phyloP scores from a whole-genome alignment of 2,888 invertebrate genomes.

The Coelogynopora nodosa region DNA sequence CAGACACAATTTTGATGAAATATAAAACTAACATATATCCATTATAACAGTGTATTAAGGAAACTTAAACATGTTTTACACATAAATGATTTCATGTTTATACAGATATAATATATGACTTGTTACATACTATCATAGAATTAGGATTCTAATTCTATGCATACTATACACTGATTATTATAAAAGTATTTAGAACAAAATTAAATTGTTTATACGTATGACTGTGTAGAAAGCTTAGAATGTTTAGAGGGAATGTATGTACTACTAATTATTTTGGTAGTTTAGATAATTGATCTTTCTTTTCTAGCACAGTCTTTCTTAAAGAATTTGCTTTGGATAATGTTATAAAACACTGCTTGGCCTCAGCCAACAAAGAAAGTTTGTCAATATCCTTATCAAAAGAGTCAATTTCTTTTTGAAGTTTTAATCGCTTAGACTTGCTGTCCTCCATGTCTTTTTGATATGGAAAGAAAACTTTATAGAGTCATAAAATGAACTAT shows the following conservation, averaged over 20 bases:
- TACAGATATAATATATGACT: background rate
- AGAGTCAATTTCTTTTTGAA: slow-evolving; percentile 14
- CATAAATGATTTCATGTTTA: slow-evolving; percentile 14
- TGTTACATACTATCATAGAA: no score
- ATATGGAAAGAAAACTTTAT: no score
- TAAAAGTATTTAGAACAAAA: slow-evolving; percentile 16
- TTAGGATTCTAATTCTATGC: no score
- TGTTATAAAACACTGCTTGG: slow-evolving; percentile 16
- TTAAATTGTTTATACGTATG: slow-evolving; percentile 13
- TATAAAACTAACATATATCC: slow-evolving; percentile 12
- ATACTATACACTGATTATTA: slow-evolving; percentile 23
- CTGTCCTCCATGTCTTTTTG: background rate
- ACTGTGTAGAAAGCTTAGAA: slow-evolving; percentile 21
- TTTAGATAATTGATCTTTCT: slow-evolving; percentile 21
- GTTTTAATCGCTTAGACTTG: slow-evolving; percentile 18
- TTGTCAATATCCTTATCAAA: slow-evolving; percentile 8
- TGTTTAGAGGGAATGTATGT: slow-evolving; percentile 7
- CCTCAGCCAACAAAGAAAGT: slow-evolving; percentile 14
- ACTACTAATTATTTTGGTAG: slow-evolving; percentile 20
- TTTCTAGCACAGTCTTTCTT: slow-evolving; percentile 23
- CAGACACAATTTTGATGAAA: slow-evolving; percentile 27
- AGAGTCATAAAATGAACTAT: no score
- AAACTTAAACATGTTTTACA: slow-evolving; percentile 23
- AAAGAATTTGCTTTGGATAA: slow-evolving; percentile 18
- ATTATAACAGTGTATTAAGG: slow-evolving; percentile 23